A percentile compares a stretch with the other conserved stretches of the same genome.
phyloP scores from a whole-genome alignment of 92 coral and sea anemone species.

The Parazoanthus darwini region DNA sequence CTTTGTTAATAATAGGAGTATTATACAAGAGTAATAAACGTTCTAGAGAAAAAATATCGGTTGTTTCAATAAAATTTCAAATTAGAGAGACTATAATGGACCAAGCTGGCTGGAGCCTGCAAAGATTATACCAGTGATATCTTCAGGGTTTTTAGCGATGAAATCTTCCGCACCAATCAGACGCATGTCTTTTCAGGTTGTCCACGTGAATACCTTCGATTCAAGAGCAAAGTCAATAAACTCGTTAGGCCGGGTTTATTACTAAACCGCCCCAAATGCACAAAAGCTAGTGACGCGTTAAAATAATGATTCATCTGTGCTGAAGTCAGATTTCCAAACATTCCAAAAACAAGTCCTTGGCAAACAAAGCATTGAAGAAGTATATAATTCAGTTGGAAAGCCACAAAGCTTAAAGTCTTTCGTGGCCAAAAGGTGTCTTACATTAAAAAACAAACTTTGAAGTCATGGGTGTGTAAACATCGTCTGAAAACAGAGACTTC shows the following conservation, averaged over 20 bases:
- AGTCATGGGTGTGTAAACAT: neutral
- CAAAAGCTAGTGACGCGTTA: neutral
- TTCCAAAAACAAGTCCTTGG: neutral
- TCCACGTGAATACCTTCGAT: conserved; percentile 20
- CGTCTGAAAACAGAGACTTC: neutral
- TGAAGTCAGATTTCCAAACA: conserved; percentile 27
- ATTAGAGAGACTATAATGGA: neutral
- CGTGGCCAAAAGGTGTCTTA: neutral
- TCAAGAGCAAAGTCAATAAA: conserved; percentile 22
- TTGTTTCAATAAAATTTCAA: neutral
- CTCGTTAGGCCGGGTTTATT: neutral
- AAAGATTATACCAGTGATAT: neutral
- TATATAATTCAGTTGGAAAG: conserved; percentile 7
- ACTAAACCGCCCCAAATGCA: conserved; percentile 12
- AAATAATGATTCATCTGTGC: conserved; percentile 15
- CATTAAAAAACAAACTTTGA: conserved; percentile 17
- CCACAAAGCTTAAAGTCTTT: conserved; percentile 22
- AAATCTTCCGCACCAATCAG: neutral
- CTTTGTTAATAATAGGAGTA: conserved; percentile 1
- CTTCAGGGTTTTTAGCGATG: neutral
- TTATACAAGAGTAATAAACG: neutral
- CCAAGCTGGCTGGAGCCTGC: conserved; percentile 24
- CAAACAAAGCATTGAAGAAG: conserved; percentile 14
- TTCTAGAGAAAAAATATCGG: neutral
- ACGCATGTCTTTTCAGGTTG: neutral